Conservation (phyloP, 2,797 vertebrate genomes). For the Arctocebus calabarensis region DNA sequence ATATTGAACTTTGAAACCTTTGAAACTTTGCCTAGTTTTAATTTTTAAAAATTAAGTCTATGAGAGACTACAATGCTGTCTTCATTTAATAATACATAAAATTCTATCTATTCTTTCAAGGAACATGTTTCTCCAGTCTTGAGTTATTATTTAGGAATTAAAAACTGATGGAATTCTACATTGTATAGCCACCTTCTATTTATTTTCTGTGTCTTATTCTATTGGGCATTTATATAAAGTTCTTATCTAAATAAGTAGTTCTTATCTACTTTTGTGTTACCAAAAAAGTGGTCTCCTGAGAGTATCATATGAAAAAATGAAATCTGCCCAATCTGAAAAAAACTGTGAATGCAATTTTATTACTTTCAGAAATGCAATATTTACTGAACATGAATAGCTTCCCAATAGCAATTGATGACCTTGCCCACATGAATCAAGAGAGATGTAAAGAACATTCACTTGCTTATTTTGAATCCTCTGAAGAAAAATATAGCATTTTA, state of each 20-base stretch:
- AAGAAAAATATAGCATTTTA: constrained; percentile 52
- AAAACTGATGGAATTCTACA: background rate
- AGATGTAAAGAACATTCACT: background rate
- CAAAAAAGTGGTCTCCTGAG: constrained; percentile 2
- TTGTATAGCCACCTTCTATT: background rate
- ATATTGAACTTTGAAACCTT: background rate
- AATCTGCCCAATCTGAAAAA: background rate
- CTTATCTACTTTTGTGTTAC: background rate
- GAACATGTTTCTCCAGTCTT: constrained; percentile 19
- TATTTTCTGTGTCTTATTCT: constrained; percentile 59
- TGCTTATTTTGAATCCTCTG: constrained; percentile 42
- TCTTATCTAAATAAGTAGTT: too few species aligned
- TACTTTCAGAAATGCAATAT: constrained; percentile 61
- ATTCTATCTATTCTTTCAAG: background rate
- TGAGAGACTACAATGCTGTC: background rate
- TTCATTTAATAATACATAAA: background rate
- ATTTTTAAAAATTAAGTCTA: constrained; percentile 30
- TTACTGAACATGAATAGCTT: background rate
- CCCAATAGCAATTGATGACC: background rate
- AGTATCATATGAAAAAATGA: background rate
- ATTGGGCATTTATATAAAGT: constrained; percentile 46
- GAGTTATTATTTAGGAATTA: background rate
- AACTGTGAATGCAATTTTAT: constrained; percentile 46
- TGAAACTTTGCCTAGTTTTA: background rate
- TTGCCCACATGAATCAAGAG: constrained; percentile 4